These are phyloP conservation scores for Lycodopsis pacificus DNA, from an alignment of 2,797 vertebrate species.

Conservation along the genomic window DNA sequence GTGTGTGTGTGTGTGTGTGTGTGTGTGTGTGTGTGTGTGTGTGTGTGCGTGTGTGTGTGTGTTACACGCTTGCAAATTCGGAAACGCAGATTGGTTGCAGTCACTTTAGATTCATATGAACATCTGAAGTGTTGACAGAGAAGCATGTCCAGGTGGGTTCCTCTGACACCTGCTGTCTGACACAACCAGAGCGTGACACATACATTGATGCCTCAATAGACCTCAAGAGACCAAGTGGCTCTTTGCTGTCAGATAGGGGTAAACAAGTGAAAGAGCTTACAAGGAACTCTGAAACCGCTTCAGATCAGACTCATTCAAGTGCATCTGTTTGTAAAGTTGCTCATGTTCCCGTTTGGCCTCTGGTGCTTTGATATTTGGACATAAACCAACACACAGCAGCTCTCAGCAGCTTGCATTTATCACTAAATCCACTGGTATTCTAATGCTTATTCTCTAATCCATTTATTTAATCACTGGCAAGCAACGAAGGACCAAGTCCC, in stretches of 20 bases:
- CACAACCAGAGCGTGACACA: slow-evolving; percentile 68
- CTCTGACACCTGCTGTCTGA: slow-evolving; percentile 67
- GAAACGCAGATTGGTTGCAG: slow-evolving; percentile 29
- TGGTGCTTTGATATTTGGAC: slow-evolving; percentile 33
- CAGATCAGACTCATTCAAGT: slow-evolving; percentile 44
- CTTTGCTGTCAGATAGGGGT: slow-evolving; percentile 35
- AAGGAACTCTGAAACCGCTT: slow-evolving; percentile 27
- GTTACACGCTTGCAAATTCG: slow-evolving; percentile 13
- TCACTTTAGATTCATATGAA: slow-evolving; percentile 64
- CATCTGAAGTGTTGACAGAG: slow-evolving; percentile 47
- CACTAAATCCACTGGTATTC: not conserved
- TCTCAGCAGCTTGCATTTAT: not conserved
- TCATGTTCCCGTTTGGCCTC: slow-evolving; percentile 12
- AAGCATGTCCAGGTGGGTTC: slow-evolving; percentile 40
- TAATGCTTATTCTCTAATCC: slow-evolving; percentile 1
- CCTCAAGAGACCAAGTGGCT: slow-evolving; percentile 12
- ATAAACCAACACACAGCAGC: slow-evolving; percentile 7
- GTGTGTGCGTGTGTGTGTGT: too few relatives aligned
- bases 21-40: too few relatives aligned
- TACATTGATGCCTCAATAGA: slow-evolving; percentile 66
- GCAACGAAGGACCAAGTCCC: not conserved
- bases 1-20: too few relatives aligned
- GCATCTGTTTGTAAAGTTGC: slow-evolving; percentile 52
- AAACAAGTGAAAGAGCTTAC: slow-evolving; percentile 52
- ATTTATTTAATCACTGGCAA: slow-evolving; percentile 6